Conservation (phyloP, 1,140 invertebrate genomes). For the Caenorhabditis brenneri region DNA sequence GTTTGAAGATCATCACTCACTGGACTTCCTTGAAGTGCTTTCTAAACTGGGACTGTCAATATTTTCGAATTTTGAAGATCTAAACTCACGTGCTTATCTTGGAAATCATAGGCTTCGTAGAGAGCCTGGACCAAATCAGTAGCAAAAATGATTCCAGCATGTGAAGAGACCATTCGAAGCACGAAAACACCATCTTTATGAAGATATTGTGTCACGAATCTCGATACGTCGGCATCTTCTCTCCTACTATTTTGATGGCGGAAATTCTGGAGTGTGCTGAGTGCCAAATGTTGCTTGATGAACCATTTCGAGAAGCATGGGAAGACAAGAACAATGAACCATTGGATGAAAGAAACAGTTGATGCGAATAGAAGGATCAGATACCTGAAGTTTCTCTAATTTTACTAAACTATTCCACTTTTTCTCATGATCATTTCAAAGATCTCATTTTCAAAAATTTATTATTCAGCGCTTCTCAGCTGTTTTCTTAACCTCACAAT, state of each 20-base stretch:
- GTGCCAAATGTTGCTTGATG: slow-evolving; percentile 51
- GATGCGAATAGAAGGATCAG: slow-evolving; percentile 71
- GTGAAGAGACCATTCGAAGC: slow-evolving; percentile 72
- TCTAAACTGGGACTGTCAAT: not conserved
- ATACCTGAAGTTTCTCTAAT: too few species aligned
- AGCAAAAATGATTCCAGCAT: slow-evolving; percentile 64
- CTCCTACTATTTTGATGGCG: slow-evolving; percentile 7
- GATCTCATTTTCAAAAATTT: not conserved
- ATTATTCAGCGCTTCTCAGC: slow-evolving; percentile 27
- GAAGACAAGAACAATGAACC: slow-evolving; percentile 61
- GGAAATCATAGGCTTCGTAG: slow-evolving; percentile 48
- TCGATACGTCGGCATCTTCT: slow-evolving; percentile 53
- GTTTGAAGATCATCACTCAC: not conserved
- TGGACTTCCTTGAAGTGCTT: not conserved
- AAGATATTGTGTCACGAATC: slow-evolving; percentile 73
- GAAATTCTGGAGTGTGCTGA: slow-evolving; percentile 44
- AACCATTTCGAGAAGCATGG: slow-evolving; percentile 53
- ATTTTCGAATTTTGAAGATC: not conserved
- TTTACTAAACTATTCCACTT: not conserved
- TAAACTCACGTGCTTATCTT: not conserved
- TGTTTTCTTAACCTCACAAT: slow-evolving; percentile 34
- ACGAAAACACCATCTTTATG: slow-evolving; percentile 74
- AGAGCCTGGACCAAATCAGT: slow-evolving; percentile 59
- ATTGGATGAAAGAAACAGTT: slow-evolving; percentile 69
- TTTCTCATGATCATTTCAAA: not conserved